phyloP scores from a whole-genome alignment of 2,797 vertebrate genomes.

The Pristis pectinata region DNA sequence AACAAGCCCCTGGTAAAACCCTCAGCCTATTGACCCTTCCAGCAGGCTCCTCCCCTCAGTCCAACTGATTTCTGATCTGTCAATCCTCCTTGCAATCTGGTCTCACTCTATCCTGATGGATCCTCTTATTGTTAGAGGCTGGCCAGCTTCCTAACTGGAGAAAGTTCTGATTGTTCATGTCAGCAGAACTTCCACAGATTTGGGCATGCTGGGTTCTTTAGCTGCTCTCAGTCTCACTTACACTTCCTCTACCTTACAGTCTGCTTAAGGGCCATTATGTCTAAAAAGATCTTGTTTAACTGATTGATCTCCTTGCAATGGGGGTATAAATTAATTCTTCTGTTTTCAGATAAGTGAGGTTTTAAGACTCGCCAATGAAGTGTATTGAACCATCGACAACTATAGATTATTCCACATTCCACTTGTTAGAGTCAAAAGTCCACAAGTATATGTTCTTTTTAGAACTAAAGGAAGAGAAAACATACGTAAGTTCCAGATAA shows the following conservation, averaged over 20 bases:
- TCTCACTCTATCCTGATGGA: neutral
- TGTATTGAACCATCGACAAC: neutral
- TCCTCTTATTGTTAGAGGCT: neutral
- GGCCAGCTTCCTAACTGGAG: too few relatives aligned
- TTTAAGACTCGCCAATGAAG: neutral
- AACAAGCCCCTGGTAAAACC: neutral
- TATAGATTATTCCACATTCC: neutral
- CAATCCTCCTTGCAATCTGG: too few relatives aligned
- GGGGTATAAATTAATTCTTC: neutral
- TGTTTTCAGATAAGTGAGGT: neutral
- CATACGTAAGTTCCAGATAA: neutral
- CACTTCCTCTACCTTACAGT: neutral
- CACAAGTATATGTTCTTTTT: neutral
- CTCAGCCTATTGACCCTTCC: neutral
- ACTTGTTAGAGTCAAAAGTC: neutral
- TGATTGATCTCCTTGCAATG: neutral
- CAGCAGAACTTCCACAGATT: neutral
- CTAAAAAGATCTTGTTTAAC: neutral
- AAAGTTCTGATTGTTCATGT: neutral
- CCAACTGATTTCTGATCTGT: neutral
- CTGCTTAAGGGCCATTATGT: neutral
- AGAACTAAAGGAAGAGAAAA: neutral
- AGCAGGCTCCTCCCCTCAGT: neutral
- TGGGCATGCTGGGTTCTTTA: neutral
- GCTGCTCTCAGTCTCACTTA: neutral